A percentile compares a stretch with the other conserved stretches of the same genome.
Conservation (phyloP, 2,113 vertebrate species). For the Sisor rabdophorus region DNA sequence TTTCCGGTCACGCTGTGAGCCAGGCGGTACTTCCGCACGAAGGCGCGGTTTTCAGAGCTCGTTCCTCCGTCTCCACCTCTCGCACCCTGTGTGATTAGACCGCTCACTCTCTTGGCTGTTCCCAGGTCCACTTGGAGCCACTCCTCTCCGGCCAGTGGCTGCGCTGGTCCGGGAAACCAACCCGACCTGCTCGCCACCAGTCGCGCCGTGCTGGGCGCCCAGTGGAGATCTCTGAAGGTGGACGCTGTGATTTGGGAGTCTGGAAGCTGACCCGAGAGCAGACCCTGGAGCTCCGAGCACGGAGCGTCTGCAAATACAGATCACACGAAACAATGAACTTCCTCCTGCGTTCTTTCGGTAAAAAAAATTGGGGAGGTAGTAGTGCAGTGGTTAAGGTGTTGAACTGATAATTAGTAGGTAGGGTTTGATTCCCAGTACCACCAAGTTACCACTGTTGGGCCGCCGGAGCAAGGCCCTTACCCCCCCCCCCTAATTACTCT, state of each 20-base stretch:
- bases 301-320: constrained; percentile 75
- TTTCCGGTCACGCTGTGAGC: constrained; percentile 84
- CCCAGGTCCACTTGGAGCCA: constrained; percentile 96
- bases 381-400: too few species aligned
- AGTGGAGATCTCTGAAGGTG: constrained; percentile 84
- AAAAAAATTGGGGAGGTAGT: too few species aligned
- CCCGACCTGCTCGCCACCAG: constrained; percentile 91
- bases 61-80: constrained; percentile 80
- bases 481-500: too few species aligned
- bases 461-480: too few species aligned
- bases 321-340: too few species aligned
- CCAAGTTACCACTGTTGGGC: too few species aligned
- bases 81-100: constrained; percentile 91
- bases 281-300: constrained; percentile 89
- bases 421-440: too few species aligned
- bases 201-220: constrained; percentile 81
- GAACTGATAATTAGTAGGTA: too few species aligned
- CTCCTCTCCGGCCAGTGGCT: constrained; percentile 86
- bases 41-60: constrained; percentile 82
- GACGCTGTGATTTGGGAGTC: constrained; percentile 90
- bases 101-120: constrained; percentile 75
- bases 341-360: too few species aligned
- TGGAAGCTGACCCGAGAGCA: constrained; percentile 90
- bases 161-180: constrained; percentile 83
- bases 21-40: constrained; percentile 92